These are phyloP conservation scores for Lemur catta DNA, from an alignment of 2,797 vertebrate genomes.

Conservation along the genomic window DNA sequence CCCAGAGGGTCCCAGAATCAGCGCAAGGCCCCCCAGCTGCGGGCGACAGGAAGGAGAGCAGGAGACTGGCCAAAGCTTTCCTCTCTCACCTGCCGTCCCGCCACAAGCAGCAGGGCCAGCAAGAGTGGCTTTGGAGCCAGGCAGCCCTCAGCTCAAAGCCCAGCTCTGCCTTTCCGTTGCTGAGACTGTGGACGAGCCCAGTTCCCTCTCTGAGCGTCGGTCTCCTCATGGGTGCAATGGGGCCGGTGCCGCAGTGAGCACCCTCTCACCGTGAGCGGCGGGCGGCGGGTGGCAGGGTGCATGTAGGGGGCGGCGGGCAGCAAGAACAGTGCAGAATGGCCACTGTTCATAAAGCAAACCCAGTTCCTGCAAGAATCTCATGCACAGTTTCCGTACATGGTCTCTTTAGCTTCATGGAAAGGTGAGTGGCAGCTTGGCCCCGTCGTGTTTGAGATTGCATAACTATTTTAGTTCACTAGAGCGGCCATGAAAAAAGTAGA, in stretches of 20 bases:
- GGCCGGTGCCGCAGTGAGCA: rapidly evolving
- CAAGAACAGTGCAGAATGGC: too few relatives aligned
- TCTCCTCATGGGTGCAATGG: not conserved
- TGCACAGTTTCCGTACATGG: rapidly evolving
- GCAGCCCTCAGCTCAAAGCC: not conserved
- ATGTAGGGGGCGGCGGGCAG: too few relatives aligned
- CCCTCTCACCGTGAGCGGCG: not conserved
- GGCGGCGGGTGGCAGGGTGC: too few relatives aligned
- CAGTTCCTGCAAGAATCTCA: not conserved
- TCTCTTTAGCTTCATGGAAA: not conserved
- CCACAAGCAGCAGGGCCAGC: not conserved
- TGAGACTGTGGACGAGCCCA: not conserved
- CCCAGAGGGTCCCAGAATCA: not conserved
- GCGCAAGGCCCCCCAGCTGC: not conserved
- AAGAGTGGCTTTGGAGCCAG: too few relatives aligned
- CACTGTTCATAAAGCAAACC: rapidly evolving
- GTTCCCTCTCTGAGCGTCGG: not conserved
- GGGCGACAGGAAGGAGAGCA: rapidly evolving
- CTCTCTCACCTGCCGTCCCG: not conserved
- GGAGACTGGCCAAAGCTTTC: not conserved
- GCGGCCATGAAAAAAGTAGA: too few relatives aligned
- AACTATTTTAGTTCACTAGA: not conserved
- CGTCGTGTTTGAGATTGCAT: not conserved
- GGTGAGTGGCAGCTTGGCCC: not conserved
- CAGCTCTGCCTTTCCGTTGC: not conserved